Evolutionary conservation across 2,888 invertebrate species (phyloP).

Genomic region (Macrosoma leucophasiata): DNA sequence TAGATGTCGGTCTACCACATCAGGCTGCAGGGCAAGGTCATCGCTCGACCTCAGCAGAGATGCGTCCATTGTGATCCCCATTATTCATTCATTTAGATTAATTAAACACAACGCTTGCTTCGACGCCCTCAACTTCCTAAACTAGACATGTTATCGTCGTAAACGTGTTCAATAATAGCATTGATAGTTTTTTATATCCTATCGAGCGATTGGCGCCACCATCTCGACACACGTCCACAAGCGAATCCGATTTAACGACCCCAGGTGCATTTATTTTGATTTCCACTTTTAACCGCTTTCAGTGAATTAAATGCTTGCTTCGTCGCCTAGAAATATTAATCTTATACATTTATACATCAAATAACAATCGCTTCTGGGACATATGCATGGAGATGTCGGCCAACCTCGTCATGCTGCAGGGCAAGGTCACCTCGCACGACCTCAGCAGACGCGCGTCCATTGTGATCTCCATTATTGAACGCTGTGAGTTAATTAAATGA

Average conservation of each 20-base stretch:
- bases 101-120: conserved; percentile 26
- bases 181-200: too few relatives aligned
- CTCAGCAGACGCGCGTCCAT: conserved; percentile 85
- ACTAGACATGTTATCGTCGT: too few relatives aligned
- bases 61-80: conserved; percentile 42
- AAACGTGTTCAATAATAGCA: too few relatives aligned
- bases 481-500: not conserved
- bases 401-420: conserved; percentile 92
- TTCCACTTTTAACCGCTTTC: too few relatives aligned
- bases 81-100: conserved; percentile 15
- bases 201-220: conserved; percentile 89
- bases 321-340: too few relatives aligned
- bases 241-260: too few relatives aligned
- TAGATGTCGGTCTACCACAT: conserved; percentile 92
- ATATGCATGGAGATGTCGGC: conserved; percentile 89
- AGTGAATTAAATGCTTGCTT: too few relatives aligned
- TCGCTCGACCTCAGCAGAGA: conserved; percentile 95
- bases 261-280: too few relatives aligned
- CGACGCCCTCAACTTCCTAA: conserved; percentile 6
- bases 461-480: conserved; percentile 11
- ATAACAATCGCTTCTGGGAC: conserved; percentile 99
- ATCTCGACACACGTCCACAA: conserved; percentile 99
- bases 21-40: conserved; percentile 90
- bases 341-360: too few relatives aligned
- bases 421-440: conserved; percentile 96